Conservation (phyloP, 2,888 invertebrate species). For the Tiliacea aurago region DNA sequence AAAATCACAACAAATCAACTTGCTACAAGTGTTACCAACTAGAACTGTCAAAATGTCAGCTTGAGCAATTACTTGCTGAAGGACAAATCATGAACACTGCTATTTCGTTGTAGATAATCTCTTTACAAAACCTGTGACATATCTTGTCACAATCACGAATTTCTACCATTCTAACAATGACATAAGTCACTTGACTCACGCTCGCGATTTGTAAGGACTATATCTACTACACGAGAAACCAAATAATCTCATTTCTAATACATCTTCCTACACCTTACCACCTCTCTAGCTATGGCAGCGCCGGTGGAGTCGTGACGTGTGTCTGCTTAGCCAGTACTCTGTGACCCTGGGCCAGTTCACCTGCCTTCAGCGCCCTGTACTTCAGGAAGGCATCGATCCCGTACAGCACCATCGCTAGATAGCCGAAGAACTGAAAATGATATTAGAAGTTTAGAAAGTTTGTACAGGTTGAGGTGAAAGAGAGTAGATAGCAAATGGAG, state of each 20-base stretch:
- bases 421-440: constrained; percentile 95
- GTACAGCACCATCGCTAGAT: constrained; percentile 95
- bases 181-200: background rate
- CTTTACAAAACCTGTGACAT: constrained; percentile 6
- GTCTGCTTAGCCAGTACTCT: constrained; percentile 91
- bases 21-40: background rate
- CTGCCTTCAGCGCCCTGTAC: constrained; percentile 92
- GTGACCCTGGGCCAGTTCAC: constrained; percentile 93
- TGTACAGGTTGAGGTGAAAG: background rate
- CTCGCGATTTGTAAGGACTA: background rate
- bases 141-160: background rate
- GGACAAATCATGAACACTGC: background rate
- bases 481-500: background rate
- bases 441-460: constrained; percentile 3
- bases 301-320: constrained; percentile 77
- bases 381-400: constrained; percentile 95
- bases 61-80: background rate
- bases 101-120: constrained; percentile 5
- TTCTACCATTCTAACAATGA: background rate
- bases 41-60: background rate
- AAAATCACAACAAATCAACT: background rate
- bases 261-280: constrained; percentile 8
- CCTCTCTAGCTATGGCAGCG: constrained; percentile 70
- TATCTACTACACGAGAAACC: background rate
- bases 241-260: constrained; percentile 2